Evolutionary conservation across 2,797 vertebrate genomes (phyloP), one percentile per base, ranked within the genome.

Genomic region (Aldrovandia affinis): DNA sequence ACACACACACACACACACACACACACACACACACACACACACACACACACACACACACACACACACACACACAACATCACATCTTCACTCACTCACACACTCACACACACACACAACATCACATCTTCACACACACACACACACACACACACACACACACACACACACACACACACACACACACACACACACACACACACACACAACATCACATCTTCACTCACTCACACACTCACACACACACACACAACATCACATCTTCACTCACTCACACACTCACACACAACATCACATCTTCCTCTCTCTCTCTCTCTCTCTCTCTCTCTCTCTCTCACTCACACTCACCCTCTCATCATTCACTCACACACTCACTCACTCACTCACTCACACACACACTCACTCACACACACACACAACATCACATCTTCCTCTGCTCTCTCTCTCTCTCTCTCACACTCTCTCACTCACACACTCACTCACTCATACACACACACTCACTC

Each of bases 131-230:
- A 52, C n/a, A n/a, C n/a, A n/a, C n/a, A n/a, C 2, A 81, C 57
- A 80, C 55, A 68, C 42, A 82, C 18, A 78, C 70, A 77, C 75
- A 81, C 50, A 39, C 61, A 59, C 9, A 81, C 10, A 82, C 7
- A 22, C 47, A 5, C 52, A 22, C 63, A 68, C 63, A n/a, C 63
- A 68, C 63, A n/a, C 63, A 68, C 63, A 15, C 63, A 1, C 70
- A 77, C 28, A 77, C 28, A 77, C 70, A 77, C n/a, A 77, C 73
- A 77, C 52, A 8, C 18, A n/a, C 63, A 68, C 63, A 68, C 63
- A 68, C n/a, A 15, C 52, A 83, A 39, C 44, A 84, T 55, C 33
- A 50, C 57, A 68, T 47, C 82, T n/a, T n/a, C n/a, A n/a, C n/a
- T n/a, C n/a, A 22, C 39, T 52, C 44, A 77, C 39, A 7, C 12